phyloP scores from a whole-genome alignment of 2,113 vertebrate species.

The Saccopteryx bilineata region DNA sequence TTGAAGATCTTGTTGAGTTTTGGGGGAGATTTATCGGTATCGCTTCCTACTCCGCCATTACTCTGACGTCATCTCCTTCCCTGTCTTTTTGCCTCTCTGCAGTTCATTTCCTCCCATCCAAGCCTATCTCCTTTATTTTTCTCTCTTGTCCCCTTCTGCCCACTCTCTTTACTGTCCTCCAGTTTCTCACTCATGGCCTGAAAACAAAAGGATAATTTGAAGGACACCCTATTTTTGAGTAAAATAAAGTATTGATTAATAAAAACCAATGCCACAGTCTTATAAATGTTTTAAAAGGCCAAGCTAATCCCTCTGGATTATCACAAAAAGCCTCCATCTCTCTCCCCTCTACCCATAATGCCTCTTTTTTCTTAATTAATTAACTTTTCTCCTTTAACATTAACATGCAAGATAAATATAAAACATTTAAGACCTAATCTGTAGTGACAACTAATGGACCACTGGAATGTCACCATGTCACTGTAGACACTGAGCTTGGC shows the following conservation, averaged over 20 bases:
- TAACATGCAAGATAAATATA: slow-evolving; percentile 9
- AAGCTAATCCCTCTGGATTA: neutral
- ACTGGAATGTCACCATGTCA: neutral
- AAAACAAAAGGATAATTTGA: neutral
- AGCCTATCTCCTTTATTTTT: neutral
- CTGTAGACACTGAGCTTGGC: neutral
- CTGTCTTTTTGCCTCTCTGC: neutral
- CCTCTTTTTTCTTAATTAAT: neutral
- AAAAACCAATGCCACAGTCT: neutral
- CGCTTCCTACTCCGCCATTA: too few relatives aligned
- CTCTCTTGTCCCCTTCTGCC: neutral
- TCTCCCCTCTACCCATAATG: neutral
- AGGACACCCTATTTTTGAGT: neutral
- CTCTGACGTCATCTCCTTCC: too few relatives aligned
- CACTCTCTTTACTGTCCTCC: neutral
- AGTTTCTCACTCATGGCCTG: neutral
- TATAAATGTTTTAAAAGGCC: neutral
- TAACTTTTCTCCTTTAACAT: neutral
- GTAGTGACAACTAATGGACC: neutral
- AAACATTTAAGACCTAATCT: neutral
- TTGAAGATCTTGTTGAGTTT: too few relatives aligned
- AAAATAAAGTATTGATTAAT: neutral
- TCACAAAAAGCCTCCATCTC: neutral
- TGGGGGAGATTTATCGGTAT: too few relatives aligned
- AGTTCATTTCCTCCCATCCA: neutral